Percentiles rank a stretch among this genome's conserved stretches.
phyloP scores from a whole-genome alignment of 2,797 vertebrate genomes.

The Cuniculus paca region DNA sequence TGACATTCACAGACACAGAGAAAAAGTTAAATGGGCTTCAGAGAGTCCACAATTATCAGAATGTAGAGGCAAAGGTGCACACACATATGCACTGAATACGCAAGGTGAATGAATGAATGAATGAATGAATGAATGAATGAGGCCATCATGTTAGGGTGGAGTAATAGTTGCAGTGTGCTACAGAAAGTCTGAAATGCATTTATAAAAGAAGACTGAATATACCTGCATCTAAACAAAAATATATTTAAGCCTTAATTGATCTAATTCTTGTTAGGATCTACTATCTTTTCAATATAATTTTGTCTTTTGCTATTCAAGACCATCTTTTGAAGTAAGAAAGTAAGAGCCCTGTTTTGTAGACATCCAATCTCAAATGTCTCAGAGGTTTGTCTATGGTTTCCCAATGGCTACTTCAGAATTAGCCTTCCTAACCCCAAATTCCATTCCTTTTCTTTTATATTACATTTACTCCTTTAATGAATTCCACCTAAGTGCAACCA shows the following conservation, averaged over 20 bases:
- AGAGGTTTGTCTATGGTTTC: neutral
- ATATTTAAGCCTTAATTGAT: neutral
- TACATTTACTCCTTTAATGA: neutral
- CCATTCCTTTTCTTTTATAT: neutral
- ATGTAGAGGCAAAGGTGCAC: neutral
- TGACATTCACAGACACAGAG: neutral
- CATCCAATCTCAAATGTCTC: neutral
- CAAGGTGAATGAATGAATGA: neutral
- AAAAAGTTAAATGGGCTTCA: neutral
- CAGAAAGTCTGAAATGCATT: neutral
- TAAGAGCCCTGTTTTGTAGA: neutral
- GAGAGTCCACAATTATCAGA: neutral
- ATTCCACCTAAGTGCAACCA: conserved; percentile 18
- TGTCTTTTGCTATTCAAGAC: conserved; percentile 24
- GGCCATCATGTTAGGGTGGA: neutral
- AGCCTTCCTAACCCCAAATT: neutral
- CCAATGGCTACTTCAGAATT: neutral
- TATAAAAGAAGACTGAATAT: conserved; percentile 6
- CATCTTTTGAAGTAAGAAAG: neutral
- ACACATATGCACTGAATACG: neutral
- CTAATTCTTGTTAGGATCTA: neutral
- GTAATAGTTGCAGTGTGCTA: neutral
- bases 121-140: neutral
- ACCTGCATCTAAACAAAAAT: neutral
- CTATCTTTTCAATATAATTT: conserved; percentile 1